A percentile compares a stretch with the other conserved stretches of the same genome.
Conservation (phyloP, 1,140 invertebrate species). For the Drosophila pachea region DNA sequence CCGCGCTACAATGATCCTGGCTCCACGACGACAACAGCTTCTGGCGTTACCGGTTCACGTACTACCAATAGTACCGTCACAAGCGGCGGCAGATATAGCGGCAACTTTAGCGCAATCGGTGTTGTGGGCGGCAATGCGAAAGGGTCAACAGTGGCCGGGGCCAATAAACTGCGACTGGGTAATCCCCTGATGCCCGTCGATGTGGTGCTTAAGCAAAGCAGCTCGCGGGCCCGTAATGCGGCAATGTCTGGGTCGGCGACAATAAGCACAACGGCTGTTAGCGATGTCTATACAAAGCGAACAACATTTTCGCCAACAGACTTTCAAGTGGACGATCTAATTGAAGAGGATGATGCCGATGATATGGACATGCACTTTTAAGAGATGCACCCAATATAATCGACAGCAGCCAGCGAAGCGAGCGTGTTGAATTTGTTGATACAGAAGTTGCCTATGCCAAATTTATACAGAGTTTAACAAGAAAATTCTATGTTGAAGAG, state of each 20-base stretch:
- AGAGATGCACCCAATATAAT: neutral
- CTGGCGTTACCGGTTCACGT: neutral
- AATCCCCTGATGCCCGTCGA: constrained; percentile 27
- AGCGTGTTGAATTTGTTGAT: constrained; percentile 25
- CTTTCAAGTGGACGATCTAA: constrained; percentile 62
- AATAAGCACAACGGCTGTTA: neutral
- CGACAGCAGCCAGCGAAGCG: neutral
- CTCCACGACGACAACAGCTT: neutral
- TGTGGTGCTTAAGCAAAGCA: constrained; percentile 36
- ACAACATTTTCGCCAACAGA: constrained; percentile 48
- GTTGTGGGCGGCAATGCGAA: neutral
- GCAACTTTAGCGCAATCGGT: constrained; percentile 2
- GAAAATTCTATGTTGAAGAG: neutral
- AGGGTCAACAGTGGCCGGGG: neutral
- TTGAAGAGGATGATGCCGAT: constrained; percentile 50
- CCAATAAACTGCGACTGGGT: constrained; percentile 3
- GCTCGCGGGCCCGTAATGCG: constrained; percentile 27
- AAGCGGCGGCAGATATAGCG: constrained; percentile 1
- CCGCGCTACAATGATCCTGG: constrained; percentile 64
- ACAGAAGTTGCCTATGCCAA: constrained; percentile 61
- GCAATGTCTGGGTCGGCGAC: neutral
- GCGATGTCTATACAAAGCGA: neutral
- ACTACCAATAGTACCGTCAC: constrained; percentile 2
- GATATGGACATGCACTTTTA: constrained; percentile 43
- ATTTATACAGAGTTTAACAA: constrained; percentile 30